A percentile compares a stretch with the other conserved stretches of the same genome.
Evolutionary conservation across 2,888 invertebrate species (phyloP).

Genomic region (Sylvicola fuscatus): DNA sequence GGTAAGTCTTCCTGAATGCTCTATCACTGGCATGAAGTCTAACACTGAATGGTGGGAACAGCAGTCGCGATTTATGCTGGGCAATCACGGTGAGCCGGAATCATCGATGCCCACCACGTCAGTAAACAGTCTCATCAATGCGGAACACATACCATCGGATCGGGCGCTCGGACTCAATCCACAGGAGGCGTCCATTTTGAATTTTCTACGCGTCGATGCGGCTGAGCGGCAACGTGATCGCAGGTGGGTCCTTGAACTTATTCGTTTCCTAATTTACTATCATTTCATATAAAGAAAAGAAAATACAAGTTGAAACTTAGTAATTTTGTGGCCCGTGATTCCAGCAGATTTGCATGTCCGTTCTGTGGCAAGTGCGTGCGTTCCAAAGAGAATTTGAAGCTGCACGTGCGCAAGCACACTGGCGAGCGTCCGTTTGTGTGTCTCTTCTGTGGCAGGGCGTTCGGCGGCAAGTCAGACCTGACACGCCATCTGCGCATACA

Average conservation of each 20-base stretch:
- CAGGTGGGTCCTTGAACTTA: conserved; percentile 14
- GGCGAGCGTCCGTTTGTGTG: conserved; percentile 83
- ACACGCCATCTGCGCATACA: conserved; percentile 74
- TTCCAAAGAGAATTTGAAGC: conserved; percentile 70
- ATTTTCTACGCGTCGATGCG: conserved; percentile 41
- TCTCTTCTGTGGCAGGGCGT: conserved; percentile 70
- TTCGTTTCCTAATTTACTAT: too few species aligned
- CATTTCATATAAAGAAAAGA: too few species aligned
- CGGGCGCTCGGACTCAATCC: conserved; percentile 27
- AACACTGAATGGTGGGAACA: conserved; percentile 9
- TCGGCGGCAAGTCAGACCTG: conserved; percentile 73
- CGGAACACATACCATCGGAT: conserved; percentile 34
- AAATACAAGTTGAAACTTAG: neutral
- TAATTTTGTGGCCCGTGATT: neutral
- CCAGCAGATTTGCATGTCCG: conserved; percentile 55
- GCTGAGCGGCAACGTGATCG: conserved; percentile 44
- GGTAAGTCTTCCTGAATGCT: neutral
- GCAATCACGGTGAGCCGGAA: conserved; percentile 4
- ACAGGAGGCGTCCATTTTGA: conserved; percentile 37
- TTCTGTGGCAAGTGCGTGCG: conserved; percentile 80
- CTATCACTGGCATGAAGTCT: neutral
- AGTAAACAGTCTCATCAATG: conserved; percentile 28
- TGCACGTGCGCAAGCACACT: conserved; percentile 70
- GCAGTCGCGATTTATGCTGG: too few species aligned
- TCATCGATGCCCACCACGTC: conserved; percentile 15